These are phyloP conservation scores for Cataglyphis livida DNA, from an alignment of 2,888 invertebrate species.

Conservation along the genomic window DNA sequence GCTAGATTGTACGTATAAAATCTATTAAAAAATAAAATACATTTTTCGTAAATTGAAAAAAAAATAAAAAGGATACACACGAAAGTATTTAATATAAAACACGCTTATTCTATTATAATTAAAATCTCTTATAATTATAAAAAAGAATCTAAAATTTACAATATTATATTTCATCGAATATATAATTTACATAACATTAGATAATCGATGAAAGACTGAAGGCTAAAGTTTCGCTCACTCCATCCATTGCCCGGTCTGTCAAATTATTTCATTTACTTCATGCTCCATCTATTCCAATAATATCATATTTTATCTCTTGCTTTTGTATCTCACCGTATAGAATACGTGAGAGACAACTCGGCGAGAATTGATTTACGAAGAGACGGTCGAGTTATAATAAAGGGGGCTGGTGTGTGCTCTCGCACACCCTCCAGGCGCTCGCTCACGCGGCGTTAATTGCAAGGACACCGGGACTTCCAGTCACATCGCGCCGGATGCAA, in stretches of 20 bases:
- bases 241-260: slow-evolving; percentile 2
- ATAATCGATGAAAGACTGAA: slow-evolving; percentile 15
- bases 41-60: not conserved
- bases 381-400: slow-evolving; percentile 32
- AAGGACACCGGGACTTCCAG: slow-evolving; percentile 50
- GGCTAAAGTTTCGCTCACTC: slow-evolving; percentile 14
- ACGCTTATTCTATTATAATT: not conserved
- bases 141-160: not conserved
- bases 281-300: slow-evolving; percentile 27
- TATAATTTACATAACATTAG: not conserved
- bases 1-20: not conserved
- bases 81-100: not conserved
- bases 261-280: slow-evolving; percentile 41
- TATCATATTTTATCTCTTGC: slow-evolving; percentile 16
- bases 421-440: slow-evolving; percentile 54
- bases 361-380: slow-evolving; percentile 69
- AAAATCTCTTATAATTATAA: not conserved
- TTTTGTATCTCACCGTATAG: slow-evolving; percentile 7
- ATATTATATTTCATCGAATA: not conserved
- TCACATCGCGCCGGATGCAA: slow-evolving; percentile 7
- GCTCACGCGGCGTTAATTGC: slow-evolving; percentile 70
- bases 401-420: slow-evolving; percentile 7
- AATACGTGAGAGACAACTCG: slow-evolving; percentile 44
- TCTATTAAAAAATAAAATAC: not conserved
- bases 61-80: not conserved